Evolutionary conservation across 1,140 invertebrate genomes (phyloP), one percentile per base, ranked within the genome.

Genomic region (Caenorhabditis tropicalis): DNA sequence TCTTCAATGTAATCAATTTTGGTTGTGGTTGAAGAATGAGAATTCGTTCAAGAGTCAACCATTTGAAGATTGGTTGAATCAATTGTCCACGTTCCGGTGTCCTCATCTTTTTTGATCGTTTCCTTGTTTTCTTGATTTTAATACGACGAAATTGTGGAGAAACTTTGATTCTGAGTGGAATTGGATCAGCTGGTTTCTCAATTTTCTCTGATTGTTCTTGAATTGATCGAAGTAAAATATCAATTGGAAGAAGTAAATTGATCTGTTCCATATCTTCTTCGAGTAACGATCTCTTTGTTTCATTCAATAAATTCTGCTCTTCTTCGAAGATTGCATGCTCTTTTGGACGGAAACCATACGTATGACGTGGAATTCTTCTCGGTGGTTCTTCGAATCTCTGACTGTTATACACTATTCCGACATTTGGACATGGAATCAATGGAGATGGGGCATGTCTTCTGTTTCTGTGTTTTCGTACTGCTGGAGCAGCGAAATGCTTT

Each of bases 81-180:
- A 74, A n/a, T 43, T 46, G 65, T 9, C 65, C 65, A 74, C 33
- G 19, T n/a, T 74, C 36, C n/a, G 65, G 65, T 46, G 43, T 74
- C 4, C 10, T 21, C n/a, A 46, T 74, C 24, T n/a, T 43, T 43
- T 2, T 74, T 9, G 19, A 21, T 10, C 15, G 16, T 65, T 5
- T 74, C 10, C n/a, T 24, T 74, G 5, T 43, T 43, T 12, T 43
- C 36, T 10, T 12, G 19, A 21, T 21, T 74, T 74, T 74, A 10
- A 74, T 5, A 46, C 65, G 65, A 74, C 65, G 33, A 2, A 74
- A 27, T 15, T 74, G 65, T 5, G 65, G 65, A 5, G 36, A 46
- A 1, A 24, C 5, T 36, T 74, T 74, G 12, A 74, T 7, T 74
- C 36, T 12, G 16, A 74, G n/a, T 12, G 65, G 65, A 12, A 74